Evolutionary conservation across 2,113 vertebrate genomes (phyloP), one percentile per base, ranked within the genome.

Genomic region (Perognathus longimembris): DNA sequence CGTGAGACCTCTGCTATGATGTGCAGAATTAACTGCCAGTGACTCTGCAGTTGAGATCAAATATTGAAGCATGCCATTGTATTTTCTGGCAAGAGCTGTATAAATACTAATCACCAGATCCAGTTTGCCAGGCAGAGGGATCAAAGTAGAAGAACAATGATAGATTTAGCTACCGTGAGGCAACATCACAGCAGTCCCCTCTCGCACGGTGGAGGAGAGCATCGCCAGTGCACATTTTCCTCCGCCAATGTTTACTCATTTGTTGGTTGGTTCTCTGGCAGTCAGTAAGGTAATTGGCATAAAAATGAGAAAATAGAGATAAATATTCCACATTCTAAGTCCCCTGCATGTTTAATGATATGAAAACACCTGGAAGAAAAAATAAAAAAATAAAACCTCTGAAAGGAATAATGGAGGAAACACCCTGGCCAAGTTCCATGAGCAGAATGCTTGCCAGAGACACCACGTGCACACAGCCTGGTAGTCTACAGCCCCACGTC

Each of bases 181-280:
- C 76, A 76, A 10, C 59, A 61, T 14, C 50, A 59, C 12, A 22
- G 30, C 57, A 42, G 10, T 28, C 40, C 14, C 26, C n/a, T 73
- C 34, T 66, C 63, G 59, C 11, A 8, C 18, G 42, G 40, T 10
- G 45, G 79, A 30, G 36, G 26, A 82, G 6, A 0, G 21, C 71
- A 34, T n/a, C n/a, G 57, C 85, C 85, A 57, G 40, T 36, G 45
- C 1, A 1, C 7, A 4, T 3, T 66, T 45, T 17, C 61, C 34
- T 63, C n/a, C 93, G 93, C 79, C 90, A 90, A 18, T 79, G 63
- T 93, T 95, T 83, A 84, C 38, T 90, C 89, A 79, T 64, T 42
- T 70, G 21, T 76, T 61, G 36, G 57, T 75, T 85, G 59, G 20
- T 73, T 85, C 71, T 85, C 82, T 45, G 40, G 70, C 82, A 90